A percentile compares a stretch with the other conserved stretches of the same genome.
Evolutionary conservation across 2,888 invertebrate genomes (phyloP).

Genomic region (Eupithecia abbreviata): DNA sequence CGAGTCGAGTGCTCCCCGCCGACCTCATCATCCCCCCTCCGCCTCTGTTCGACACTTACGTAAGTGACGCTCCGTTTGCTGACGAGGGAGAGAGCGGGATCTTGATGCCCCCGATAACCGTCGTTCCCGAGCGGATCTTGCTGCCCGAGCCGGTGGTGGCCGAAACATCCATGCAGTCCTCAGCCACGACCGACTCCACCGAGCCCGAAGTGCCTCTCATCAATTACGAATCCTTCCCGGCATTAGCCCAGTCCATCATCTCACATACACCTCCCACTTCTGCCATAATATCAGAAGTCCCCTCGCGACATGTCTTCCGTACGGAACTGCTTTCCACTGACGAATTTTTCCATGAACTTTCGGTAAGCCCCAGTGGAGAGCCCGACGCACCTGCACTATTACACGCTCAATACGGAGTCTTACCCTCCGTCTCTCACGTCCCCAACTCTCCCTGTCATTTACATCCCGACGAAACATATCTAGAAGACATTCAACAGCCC

Average conservation of each 20-base stretch:
- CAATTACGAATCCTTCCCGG: constrained; percentile 76
- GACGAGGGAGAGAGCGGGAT: constrained; percentile 59
- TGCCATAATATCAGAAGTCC: constrained; percentile 69
- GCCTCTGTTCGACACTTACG: constrained; percentile 76
- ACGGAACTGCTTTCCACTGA: constrained; percentile 59
- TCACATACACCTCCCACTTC: constrained; percentile 53
- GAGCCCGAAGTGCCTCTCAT: constrained; percentile 75
- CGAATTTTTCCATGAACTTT: constrained; percentile 66
- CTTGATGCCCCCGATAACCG: constrained; percentile 67
- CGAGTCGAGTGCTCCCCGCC: constrained; percentile 69
- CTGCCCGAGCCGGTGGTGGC: constrained; percentile 72
- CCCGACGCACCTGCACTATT: constrained; percentile 71
- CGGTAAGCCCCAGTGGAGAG: constrained; percentile 69
- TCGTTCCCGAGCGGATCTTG: constrained; percentile 72
- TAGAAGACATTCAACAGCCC: constrained; percentile 58
- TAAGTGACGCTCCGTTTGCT: constrained; percentile 67
- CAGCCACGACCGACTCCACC: constrained; percentile 72
- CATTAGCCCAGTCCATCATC: constrained; percentile 47
- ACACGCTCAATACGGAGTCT: constrained; percentile 75
- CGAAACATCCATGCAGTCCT: constrained; percentile 79
- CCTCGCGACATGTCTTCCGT: constrained; percentile 69
- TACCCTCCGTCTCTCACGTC: constrained; percentile 77
- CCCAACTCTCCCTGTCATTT: constrained; percentile 78
- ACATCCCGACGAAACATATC: constrained; percentile 71
- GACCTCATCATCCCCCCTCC: constrained; percentile 81